Base-by-base conservation (phyloP, 2,113 vertebrate species). In the Cynoglossus semilaevis region DNA sequence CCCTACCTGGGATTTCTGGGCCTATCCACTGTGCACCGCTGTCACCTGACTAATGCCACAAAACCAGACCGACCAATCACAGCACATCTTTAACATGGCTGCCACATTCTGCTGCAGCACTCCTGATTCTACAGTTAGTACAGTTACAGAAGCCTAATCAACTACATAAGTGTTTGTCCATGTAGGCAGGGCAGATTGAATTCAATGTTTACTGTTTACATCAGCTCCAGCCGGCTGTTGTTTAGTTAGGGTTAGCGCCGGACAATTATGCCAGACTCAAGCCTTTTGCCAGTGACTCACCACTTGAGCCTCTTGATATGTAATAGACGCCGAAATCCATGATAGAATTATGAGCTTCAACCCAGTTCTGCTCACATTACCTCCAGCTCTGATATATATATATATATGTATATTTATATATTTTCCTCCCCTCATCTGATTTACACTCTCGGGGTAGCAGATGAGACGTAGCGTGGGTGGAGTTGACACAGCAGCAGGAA, bases 391-490 rank as follows among this genome's bases (percentile, higher is more conserved):
- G 22, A 29, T 29, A 29, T 29, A 29, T 29, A 29, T 29, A 29
- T 29, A 11, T 41, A 5, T 12, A 52, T 17, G 51, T 46, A 40
- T 54, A 62, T 29, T 29, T 29, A 66, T 69, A 44, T 22, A 47
- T 67, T 52, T 53, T 15, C 51, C 65, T 67, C 40, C 36, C 15
- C 51, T 79, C 65, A 66, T 82, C 73, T 70, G 51, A 67, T 58
- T 44, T 18, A 15, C 64, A 51, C 54, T 17, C 69, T 61, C 41
- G 52, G n/a, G 44, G 48, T 48, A 67, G 35, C 19, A 67, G 54
- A 79, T 59, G 63, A 73, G 56, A 61, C 36, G 19, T 9, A 67
- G 58, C 51, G 64, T 75, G 56, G 77, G 68, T 61, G 77, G 64
- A 70, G 41, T 72, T 37, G 18, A 59, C 29, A 2, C 45, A 56